Evolutionary conservation across 2,888 invertebrate genomes (phyloP), one percentile per base, ranked within the genome.

Genomic region (Cataglyphis cursor): DNA sequence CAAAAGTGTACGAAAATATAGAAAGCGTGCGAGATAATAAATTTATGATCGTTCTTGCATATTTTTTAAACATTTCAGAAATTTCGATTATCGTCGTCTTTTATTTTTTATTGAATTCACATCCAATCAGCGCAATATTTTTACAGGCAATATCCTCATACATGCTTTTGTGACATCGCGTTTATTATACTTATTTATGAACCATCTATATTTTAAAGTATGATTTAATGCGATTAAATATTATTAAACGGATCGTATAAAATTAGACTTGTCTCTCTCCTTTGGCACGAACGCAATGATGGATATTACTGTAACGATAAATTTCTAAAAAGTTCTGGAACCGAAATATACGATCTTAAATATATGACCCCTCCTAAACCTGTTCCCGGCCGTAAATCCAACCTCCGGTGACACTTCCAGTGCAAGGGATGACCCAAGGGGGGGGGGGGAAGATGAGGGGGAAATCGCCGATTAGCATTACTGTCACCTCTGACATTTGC

Each of bases 281-380:
- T 57, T 12, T 41, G 31, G 10, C 44, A 35, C 28, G 54, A 38
- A 9, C 57, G 41, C 24, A 12, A 10, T 61, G 80, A 80, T 48
- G 31, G 24, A 80, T 73, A 76, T 65, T 65, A 48, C 48, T 73
- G 72, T 66, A 28, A 35, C 28, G 28, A 85, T 85, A 84, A 85
- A 85, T 81, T 73, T 62, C 66, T 21, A 48, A 84, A 86, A 86
- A 84, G 73, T 82, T 82, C 78, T 84, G 84, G 78, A 82, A 70
- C 24, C 78, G 78, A 74, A 82, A 82, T 76, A 76, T 84, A 85
- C 48, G 75, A 24, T 51, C 31, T 28, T 59, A 28, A 8, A 38
- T 59, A 68, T 65, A 66, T 66, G 61, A 75, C 65, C 66, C 51
- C 31, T 70, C 65, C 59, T 65, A 61, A 86, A 85, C 75, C 44